Conservation (phyloP, 2,888 invertebrate species). For the Eugnorisma glareosa region DNA sequence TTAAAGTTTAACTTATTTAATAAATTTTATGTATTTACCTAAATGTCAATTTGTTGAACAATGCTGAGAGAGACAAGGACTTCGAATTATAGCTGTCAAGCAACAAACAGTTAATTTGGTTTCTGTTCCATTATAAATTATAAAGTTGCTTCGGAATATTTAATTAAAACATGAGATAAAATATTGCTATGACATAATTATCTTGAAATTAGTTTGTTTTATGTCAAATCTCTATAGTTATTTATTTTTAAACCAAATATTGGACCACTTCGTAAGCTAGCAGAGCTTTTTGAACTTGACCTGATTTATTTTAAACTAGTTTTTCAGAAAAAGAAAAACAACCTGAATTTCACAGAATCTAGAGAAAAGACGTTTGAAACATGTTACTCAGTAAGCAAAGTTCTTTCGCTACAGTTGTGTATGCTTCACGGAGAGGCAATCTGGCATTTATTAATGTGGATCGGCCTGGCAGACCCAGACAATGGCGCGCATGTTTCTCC, state of each 20-base stretch:
- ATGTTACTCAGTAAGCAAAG: slow-evolving; percentile 16
- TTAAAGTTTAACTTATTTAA: slow-evolving; percentile 22
- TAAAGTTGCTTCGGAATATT: slow-evolving; percentile 47
- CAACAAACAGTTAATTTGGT: slow-evolving; percentile 59
- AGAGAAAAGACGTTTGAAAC: neutral
- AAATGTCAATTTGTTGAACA: slow-evolving; percentile 34
- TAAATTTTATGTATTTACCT: slow-evolving; percentile 1
- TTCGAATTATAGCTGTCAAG: slow-evolving; percentile 53
- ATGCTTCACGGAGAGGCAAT: slow-evolving; percentile 69
- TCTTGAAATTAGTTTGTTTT: slow-evolving; percentile 26
- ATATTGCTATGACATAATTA: slow-evolving; percentile 49
- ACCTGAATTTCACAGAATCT: neutral
- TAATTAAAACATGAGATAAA: slow-evolving; percentile 54
- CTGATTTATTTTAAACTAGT: neutral
- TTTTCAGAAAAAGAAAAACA: neutral
- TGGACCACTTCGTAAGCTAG: neutral
- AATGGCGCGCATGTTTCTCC: slow-evolving; percentile 79
- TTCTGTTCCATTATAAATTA: slow-evolving; percentile 58
- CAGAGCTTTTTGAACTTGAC: neutral
- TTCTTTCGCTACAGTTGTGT: slow-evolving; percentile 23
- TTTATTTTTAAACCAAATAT: slow-evolving; percentile 1
- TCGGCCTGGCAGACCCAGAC: slow-evolving; percentile 71
- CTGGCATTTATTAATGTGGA: slow-evolving; percentile 82
- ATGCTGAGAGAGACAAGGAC: slow-evolving; percentile 29
- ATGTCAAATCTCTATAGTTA: neutral